These are phyloP conservation scores for Acanthurus tractus DNA, from an alignment of 2,797 vertebrate species.

Conservation along the genomic window DNA sequence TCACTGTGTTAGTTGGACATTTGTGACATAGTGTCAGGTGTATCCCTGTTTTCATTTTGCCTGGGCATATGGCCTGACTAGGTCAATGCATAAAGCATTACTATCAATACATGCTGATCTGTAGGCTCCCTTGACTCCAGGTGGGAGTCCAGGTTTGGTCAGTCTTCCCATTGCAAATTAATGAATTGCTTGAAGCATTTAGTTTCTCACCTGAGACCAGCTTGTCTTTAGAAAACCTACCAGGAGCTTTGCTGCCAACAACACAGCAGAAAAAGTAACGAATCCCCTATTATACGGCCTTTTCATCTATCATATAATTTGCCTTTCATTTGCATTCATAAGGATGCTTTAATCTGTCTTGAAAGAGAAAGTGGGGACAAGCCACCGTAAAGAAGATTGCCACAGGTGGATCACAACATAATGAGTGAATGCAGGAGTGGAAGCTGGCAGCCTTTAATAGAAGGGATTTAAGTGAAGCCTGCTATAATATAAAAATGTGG, in stretches of 20 bases:
- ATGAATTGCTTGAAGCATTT: conserved; percentile 15
- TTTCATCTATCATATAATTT: conserved; percentile 34
- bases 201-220: conserved; percentile 11
- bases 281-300: conserved; percentile 32
- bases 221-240: conserved; percentile 27
- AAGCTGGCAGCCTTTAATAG: conserved; percentile 51
- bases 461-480: conserved; percentile 69
- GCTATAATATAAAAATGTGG: conserved; percentile 65
- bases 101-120: background rate
- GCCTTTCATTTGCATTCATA: conserved; percentile 55
- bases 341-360: conserved; percentile 28
- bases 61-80: background rate
- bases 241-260: conserved; percentile 19
- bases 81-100: background rate
- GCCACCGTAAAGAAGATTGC: conserved; percentile 21
- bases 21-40: background rate
- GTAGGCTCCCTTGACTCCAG: conserved; percentile 2
- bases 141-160: conserved; percentile 3
- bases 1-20: background rate
- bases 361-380: conserved; percentile 14
- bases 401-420: conserved; percentile 58
- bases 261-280: conserved; percentile 10
- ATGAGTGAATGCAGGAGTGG: conserved; percentile 46
- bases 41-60: background rate
- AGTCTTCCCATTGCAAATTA: background rate